These are phyloP conservation scores for Phataginus tricuspis DNA, from an alignment of 2,797 vertebrate genomes.

Conservation along the genomic window DNA sequence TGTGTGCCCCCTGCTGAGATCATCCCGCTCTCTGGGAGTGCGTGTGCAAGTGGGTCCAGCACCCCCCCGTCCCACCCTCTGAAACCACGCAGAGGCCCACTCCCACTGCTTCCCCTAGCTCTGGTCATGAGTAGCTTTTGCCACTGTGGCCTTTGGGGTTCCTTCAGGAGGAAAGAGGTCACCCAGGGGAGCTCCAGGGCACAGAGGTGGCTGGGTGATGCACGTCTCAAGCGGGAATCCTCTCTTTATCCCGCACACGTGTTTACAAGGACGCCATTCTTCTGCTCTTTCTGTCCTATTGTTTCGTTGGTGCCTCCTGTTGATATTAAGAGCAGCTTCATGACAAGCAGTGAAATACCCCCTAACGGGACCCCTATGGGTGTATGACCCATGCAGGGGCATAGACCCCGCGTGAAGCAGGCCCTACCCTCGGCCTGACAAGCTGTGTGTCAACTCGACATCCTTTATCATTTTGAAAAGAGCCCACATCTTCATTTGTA, in stretches of 20 bases:
- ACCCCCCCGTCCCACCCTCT: background rate
- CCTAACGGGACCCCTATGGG: background rate
- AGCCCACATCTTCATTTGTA: background rate
- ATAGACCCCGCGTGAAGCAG: too few relatives aligned
- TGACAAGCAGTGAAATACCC: background rate
- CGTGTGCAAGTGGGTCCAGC: rapidly evolving
- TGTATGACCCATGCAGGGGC: background rate
- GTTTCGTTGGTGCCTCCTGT: background rate
- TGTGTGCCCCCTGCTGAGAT: background rate
- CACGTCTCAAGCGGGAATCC: too few relatives aligned
- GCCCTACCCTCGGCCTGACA: too few relatives aligned
- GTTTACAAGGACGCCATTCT: background rate
- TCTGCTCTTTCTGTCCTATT: background rate
- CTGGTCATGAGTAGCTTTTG: background rate
- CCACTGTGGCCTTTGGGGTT: background rate
- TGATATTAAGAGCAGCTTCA: background rate
- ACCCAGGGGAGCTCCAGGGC: background rate
- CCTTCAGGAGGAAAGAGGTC: background rate
- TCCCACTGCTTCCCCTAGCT: background rate
- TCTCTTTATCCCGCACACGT: too few relatives aligned
- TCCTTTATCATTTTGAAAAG: background rate
- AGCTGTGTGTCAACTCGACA: background rate
- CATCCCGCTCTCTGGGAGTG: background rate
- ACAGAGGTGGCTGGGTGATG: background rate
- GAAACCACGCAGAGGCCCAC: background rate